These are phyloP conservation scores for Chelonoidis abingdonii DNA, from an alignment of 2,113 vertebrate species.

Conservation along the genomic window DNA sequence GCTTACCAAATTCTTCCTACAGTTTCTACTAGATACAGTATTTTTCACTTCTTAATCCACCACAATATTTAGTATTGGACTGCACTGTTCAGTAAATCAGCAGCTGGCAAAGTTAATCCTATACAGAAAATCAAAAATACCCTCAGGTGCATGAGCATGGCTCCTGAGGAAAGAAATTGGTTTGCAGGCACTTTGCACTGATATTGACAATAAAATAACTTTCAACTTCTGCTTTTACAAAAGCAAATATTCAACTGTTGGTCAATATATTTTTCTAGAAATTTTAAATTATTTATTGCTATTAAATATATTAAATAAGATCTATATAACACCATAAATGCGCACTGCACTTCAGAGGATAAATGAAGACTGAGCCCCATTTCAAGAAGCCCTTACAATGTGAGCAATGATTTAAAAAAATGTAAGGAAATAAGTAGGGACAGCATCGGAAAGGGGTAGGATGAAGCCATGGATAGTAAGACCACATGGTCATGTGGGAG, in stretches of 20 bases:
- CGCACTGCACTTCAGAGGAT: background rate
- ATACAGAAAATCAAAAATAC: background rate
- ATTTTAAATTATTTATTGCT: background rate
- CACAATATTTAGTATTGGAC: background rate
- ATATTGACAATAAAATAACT: background rate
- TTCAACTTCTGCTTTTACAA: background rate
- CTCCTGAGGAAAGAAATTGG: background rate
- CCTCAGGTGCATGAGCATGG: background rate
- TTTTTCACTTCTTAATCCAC: background rate
- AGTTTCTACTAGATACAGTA: rapidly evolving
- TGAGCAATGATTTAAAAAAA: background rate
- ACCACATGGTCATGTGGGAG: background rate
- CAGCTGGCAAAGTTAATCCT: background rate
- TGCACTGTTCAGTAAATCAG: background rate
- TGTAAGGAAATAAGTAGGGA: too few relatives aligned
- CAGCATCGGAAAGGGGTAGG: background rate
- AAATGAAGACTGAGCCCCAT: background rate
- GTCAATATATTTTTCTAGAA: background rate
- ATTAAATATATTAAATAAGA: background rate
- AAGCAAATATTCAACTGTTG: background rate
- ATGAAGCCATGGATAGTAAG: background rate
- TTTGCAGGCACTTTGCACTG: background rate
- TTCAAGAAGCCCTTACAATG: background rate
- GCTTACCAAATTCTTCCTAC: background rate
- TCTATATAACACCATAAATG: background rate